Conservation (phyloP, 1,140 invertebrate species). For the Apis laboriosa region DNA sequence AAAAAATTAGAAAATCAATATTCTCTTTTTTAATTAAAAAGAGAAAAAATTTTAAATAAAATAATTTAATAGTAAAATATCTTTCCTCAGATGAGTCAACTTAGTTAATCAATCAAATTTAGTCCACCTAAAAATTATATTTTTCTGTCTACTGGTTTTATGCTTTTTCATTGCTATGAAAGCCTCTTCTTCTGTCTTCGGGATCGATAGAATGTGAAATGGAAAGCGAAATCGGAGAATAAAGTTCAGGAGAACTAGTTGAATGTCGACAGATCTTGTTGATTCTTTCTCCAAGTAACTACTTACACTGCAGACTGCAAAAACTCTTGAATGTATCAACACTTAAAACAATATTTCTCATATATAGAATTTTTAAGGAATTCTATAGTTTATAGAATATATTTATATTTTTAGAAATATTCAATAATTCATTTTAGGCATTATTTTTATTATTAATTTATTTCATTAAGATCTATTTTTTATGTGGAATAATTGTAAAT, state of each 20-base stretch:
- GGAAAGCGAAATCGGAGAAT: conserved; percentile 44
- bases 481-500: background rate
- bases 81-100: background rate
- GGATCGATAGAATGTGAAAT: conserved; percentile 56
- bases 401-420: background rate
- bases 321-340: background rate
- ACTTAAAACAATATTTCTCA: background rate
- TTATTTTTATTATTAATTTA: background rate
- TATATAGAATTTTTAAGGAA: background rate
- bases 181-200: conserved; percentile 23
- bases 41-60: background rate
- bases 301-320: background rate
- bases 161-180: conserved; percentile 14
- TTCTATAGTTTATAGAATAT: background rate
- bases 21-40: background rate
- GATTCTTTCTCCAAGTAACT: conserved; percentile 13
- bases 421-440: background rate
- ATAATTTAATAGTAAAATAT: background rate
- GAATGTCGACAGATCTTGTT: conserved; percentile 56
- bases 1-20: too few relatives aligned
- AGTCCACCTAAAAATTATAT: background rate
- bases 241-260: conserved; percentile 64
- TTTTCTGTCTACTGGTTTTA: background rate
- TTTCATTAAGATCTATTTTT: background rate
- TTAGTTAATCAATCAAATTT: background rate